Percentiles rank a stretch among this genome's conserved stretches.
phyloP scores from a whole-genome alignment of 2,888 invertebrate species.

The Cataglyphis altisquamis region DNA sequence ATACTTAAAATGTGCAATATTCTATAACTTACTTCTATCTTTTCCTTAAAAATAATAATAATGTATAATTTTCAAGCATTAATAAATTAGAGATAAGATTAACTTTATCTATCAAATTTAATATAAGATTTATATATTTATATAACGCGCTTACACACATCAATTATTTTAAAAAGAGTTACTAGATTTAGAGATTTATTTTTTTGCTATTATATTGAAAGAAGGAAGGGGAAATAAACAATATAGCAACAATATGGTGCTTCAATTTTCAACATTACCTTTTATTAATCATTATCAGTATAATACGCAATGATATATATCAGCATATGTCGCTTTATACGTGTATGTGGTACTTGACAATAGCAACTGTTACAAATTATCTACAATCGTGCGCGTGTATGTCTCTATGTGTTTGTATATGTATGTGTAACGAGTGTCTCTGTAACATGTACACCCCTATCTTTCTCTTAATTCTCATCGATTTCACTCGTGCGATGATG shows the following conservation, averaged over 20 bases:
- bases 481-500: slow-evolving; percentile 50
- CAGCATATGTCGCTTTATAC: slow-evolving; percentile 70
- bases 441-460: slow-evolving; percentile 72
- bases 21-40: not conserved
- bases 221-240: not conserved
- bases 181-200: not conserved
- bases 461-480: slow-evolving; percentile 56
- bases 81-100: slow-evolving; percentile 13
- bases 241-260: not conserved
- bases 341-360: slow-evolving; percentile 82
- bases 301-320: slow-evolving; percentile 83
- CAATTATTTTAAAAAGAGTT: not conserved
- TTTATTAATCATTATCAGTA: slow-evolving; percentile 85
- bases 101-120: slow-evolving; percentile 1
- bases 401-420: slow-evolving; percentile 64
- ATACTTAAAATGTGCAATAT: not conserved
- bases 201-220: not conserved
- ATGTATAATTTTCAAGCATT: not conserved
- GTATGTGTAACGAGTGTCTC: slow-evolving; percentile 58
- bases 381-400: slow-evolving; percentile 83
- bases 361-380: slow-evolving; percentile 85
- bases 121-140: not conserved
- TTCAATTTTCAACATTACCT: slow-evolving; percentile 82
- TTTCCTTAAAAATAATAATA: too few relatives aligned
- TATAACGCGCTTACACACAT: not conserved